Conservation (phyloP, 2,797 vertebrate genomes). For the Neosalanx taihuensis region DNA sequence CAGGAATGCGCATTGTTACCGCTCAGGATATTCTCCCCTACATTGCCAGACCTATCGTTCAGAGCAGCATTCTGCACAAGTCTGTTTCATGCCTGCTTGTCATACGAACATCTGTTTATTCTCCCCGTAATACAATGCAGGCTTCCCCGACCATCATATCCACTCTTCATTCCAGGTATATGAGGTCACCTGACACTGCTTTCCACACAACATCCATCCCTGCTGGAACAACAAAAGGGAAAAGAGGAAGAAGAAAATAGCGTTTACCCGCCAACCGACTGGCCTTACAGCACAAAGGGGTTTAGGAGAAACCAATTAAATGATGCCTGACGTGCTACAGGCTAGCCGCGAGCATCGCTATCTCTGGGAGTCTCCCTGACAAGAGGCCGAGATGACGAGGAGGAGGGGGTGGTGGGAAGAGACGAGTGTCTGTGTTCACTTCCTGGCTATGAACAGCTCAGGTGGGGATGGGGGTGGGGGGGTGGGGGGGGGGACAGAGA, state of each 20-base stretch:
- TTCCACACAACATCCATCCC: slow-evolving; percentile 9
- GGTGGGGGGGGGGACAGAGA: neutral
- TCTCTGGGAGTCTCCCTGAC: slow-evolving; percentile 19
- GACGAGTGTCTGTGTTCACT: neutral
- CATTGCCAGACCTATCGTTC: too few relatives aligned
- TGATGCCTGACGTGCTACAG: slow-evolving; percentile 35
- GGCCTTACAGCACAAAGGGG: slow-evolving; percentile 1
- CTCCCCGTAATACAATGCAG: too few relatives aligned
- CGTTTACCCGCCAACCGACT: neutral
- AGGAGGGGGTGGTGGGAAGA: neutral
- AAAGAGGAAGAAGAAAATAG: neutral
- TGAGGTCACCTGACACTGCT: slow-evolving; percentile 12
- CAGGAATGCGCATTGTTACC: too few relatives aligned
- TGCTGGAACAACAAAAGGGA: neutral
- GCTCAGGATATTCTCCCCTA: too few relatives aligned
- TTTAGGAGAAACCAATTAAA: slow-evolving; percentile 50
- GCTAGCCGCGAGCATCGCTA: slow-evolving; percentile 23
- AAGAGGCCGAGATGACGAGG: neutral
- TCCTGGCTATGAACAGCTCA: neutral
- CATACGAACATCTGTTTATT: too few relatives aligned
- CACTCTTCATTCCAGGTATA: neutral
- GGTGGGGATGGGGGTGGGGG: too few relatives aligned
- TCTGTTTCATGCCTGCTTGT: neutral
- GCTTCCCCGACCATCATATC: too few relatives aligned
- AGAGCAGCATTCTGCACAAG: neutral